Conservation (phyloP, 2,888 invertebrate genomes). For the Alloplasta piceator region DNA sequence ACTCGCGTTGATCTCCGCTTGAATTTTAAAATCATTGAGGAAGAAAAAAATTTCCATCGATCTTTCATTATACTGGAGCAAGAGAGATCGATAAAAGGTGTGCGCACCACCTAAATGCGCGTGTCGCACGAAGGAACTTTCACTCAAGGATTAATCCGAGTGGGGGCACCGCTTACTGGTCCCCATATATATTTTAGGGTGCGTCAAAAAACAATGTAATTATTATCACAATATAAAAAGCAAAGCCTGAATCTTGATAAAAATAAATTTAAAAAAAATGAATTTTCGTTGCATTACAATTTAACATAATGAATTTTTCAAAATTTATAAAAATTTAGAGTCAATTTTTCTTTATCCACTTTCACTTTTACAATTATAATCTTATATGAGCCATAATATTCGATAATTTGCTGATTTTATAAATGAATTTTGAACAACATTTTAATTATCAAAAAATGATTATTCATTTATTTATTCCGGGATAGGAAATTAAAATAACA, state of each 20-base stretch:
- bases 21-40: neutral
- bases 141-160: slow-evolving; percentile 45
- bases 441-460: neutral
- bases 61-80: slow-evolving; percentile 38
- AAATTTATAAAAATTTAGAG: neutral
- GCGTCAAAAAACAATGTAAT: neutral
- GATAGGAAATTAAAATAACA: no score
- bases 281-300: neutral
- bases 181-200: slow-evolving; percentile 2
- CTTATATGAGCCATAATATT: no score
- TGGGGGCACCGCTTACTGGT: neutral
- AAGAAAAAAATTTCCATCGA: neutral
- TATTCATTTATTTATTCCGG: neutral
- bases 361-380: no score
- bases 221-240: no score
- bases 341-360: no score
- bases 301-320: neutral
- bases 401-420: no score
- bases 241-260: neutral
- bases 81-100: slow-evolving; percentile 34
- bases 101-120: slow-evolving; percentile 15
- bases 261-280: neutral
- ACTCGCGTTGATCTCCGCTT: slow-evolving; percentile 24
- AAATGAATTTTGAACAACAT: no score
- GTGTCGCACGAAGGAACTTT: slow-evolving; percentile 52